These are phyloP conservation scores for Petrocephalus microphthalmus DNA, from an alignment of 2,113 vertebrate species.

Conservation along the genomic window DNA sequence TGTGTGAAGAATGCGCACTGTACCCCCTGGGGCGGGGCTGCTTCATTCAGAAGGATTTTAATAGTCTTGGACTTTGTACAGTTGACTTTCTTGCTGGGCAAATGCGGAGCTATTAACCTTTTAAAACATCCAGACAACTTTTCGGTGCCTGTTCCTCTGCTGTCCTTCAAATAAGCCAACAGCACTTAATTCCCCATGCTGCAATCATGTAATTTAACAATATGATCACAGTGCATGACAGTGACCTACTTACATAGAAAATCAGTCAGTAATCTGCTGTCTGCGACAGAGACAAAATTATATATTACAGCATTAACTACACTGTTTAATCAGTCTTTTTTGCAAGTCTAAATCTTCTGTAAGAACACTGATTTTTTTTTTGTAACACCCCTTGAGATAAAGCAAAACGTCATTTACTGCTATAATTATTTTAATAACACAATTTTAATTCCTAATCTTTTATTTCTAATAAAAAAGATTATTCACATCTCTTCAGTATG, in stretches of 20 bases:
- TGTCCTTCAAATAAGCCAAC: neutral
- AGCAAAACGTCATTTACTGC: neutral
- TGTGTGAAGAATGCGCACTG: neutral
- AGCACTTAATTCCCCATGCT: conserved; percentile 5
- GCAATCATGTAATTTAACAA: conserved; percentile 22
- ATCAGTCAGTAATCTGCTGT: conserved; percentile 17
- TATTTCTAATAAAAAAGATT: neutral
- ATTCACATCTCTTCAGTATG: neutral
- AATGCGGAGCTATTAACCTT: conserved; percentile 18
- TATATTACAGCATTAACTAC: conserved; percentile 5
- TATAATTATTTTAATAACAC: conserved; percentile 11
- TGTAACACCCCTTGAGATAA: neutral
- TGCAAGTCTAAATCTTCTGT: neutral
- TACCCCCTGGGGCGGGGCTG: neutral
- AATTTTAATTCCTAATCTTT: conserved; percentile 5
- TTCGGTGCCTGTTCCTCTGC: neutral
- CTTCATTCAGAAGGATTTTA: neutral
- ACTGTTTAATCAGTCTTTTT: neutral
- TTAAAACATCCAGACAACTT: neutral
- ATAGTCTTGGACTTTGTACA: neutral
- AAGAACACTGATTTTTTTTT: conserved; percentile 3
- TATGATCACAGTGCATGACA: conserved; percentile 8
- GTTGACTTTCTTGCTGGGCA: neutral
- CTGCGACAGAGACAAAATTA: neutral
- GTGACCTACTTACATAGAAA: conserved; percentile 18